Evolutionary conservation across 2,797 vertebrate species (phyloP).

Genomic region (Pteropus rufus): DNA sequence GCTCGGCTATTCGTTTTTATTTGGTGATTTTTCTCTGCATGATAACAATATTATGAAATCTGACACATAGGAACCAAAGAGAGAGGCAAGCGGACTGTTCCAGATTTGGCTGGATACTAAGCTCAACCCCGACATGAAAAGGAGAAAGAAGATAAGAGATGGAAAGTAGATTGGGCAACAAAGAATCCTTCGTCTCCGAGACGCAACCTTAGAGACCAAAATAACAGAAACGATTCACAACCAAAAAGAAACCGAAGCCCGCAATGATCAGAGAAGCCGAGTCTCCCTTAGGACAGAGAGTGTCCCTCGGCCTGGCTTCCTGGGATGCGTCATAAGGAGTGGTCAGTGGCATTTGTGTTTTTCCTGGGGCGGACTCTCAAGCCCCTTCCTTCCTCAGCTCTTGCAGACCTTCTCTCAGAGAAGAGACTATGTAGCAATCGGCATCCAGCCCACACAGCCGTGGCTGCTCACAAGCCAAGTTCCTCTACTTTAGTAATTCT

Average conservation of each 20-base stretch:
- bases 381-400: not conserved
- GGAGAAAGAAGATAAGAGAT: not conserved
- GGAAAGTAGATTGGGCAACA: not conserved
- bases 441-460: not conserved
- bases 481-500: conserved; percentile 31
- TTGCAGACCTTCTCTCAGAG: not conserved
- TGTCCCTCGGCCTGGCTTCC: not conserved
- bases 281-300: not conserved
- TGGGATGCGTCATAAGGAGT: not conserved
- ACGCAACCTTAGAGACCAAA: not conserved
- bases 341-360: not conserved
- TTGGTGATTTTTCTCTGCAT: not conserved
- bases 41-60: not conserved
- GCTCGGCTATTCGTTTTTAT: not conserved
- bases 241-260: not conserved
- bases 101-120: not conserved
- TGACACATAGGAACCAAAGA: not conserved
- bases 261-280: not conserved
- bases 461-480: conserved; percentile 37
- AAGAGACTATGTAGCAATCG: not conserved
- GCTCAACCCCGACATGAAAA: not conserved
- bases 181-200: not conserved
- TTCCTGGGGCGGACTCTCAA: not conserved
- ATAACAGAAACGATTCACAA: not conserved
- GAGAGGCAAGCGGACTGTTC: not conserved